Evolutionary conservation across 2,113 vertebrate genomes (phyloP).

Genomic region (Anoplopoma fimbria): DNA sequence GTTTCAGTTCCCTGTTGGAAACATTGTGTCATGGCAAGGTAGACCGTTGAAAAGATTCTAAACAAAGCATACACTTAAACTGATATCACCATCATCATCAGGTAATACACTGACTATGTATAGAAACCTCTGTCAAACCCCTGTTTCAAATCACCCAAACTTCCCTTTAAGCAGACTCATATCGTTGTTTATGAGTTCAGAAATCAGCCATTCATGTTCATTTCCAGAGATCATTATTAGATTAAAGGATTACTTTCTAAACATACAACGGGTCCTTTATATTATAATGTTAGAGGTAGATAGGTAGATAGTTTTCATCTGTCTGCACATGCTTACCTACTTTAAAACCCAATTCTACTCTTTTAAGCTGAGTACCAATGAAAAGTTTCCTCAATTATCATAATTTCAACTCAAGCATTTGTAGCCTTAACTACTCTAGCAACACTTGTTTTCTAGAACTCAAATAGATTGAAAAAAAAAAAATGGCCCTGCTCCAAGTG

Average conservation of each 20-base stretch:
- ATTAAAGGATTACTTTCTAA: slow-evolving; percentile 8
- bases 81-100: no score
- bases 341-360: not conserved
- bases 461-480: not conserved
- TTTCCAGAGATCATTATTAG: slow-evolving; percentile 7
- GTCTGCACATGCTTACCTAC: not conserved
- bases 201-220: not conserved
- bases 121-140: not conserved
- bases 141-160: not conserved
- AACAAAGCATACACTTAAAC: no score
- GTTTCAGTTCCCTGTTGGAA: no score
- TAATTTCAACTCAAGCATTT: not conserved
- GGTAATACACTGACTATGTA: not conserved
- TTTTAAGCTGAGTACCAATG: not conserved
- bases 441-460: not conserved
- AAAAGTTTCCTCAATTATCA: not conserved
- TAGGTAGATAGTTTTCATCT: not conserved
- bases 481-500: slow-evolving; percentile 2
- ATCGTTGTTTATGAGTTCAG: not conserved
- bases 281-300: not conserved
- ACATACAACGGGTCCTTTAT: slow-evolving; percentile 13
- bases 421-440: not conserved
- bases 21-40: no score
- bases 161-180: not conserved
- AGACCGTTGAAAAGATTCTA: not conserved